Conservation (phyloP, 2,797 vertebrate genomes). For the Carcharodon carcharias region DNA sequence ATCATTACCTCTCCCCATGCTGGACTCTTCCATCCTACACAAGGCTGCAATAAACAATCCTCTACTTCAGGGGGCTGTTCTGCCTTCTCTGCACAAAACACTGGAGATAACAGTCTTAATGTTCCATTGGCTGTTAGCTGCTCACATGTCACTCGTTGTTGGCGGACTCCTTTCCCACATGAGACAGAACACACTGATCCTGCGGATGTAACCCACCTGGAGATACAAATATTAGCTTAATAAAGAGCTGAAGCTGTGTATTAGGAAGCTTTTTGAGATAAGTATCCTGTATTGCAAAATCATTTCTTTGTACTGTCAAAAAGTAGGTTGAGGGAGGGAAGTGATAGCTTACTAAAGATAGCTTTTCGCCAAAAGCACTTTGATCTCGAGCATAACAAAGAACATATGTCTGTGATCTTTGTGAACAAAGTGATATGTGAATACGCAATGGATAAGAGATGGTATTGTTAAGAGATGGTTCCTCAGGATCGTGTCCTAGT, state of each 20-base stretch:
- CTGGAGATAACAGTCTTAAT: constrained; percentile 41
- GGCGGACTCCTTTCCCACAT: constrained; percentile 65
- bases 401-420: not conserved
- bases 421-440: not conserved
- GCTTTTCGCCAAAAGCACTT: not conserved
- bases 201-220: constrained; percentile 63
- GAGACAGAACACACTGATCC: constrained; percentile 74
- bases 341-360: not conserved
- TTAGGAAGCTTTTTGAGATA: not conserved
- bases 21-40: constrained; percentile 50
- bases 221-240: not conserved
- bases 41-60: constrained; percentile 56
- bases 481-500: too few species aligned
- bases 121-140: constrained; percentile 52
- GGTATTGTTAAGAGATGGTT: too few species aligned
- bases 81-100: constrained; percentile 47
- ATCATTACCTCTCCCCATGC: constrained; percentile 60
- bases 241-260: not conserved
- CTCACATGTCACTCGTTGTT: constrained; percentile 63
- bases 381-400: not conserved
- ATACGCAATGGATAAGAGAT: not conserved
- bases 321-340: not conserved
- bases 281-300: not conserved
- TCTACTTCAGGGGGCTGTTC: constrained; percentile 54
- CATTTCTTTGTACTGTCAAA: not conserved